These are phyloP conservation scores for Urosaurus nigricauda DNA, from an alignment of 2,797 vertebrate species.

Conservation along the genomic window DNA sequence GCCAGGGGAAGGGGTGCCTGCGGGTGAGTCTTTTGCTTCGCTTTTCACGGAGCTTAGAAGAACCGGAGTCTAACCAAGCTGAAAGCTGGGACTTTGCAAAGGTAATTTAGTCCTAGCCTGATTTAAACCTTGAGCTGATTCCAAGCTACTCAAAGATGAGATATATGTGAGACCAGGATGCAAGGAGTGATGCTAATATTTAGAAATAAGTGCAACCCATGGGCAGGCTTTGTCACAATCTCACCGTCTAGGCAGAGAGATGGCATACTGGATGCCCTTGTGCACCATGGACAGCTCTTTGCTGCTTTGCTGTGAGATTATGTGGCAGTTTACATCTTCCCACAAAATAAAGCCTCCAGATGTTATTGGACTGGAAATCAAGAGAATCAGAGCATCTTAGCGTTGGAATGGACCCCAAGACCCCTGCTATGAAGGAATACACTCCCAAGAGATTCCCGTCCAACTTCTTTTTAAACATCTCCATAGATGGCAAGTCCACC, in stretches of 20 bases:
- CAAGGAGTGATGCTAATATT: not conserved
- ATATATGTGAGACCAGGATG: not conserved
- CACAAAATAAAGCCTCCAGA: too few species aligned
- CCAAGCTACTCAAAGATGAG: not conserved
- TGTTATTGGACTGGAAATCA: too few species aligned
- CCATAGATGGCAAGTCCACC: too few species aligned
- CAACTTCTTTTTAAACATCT: too few species aligned
- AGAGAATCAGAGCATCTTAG: too few species aligned
- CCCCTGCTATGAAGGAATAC: too few species aligned
- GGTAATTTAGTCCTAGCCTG: not conserved
- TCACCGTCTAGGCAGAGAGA: not conserved
- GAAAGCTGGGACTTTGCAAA: not conserved
- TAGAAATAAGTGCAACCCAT: too few species aligned
- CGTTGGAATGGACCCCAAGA: too few species aligned
- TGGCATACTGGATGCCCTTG: not conserved
- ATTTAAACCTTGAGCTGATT: not conserved
- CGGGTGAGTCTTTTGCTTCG: not conserved
- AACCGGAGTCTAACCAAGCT: not conserved
- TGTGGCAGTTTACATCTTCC: too few species aligned
- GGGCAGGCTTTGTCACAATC: not conserved
- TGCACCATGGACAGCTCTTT: constrained; percentile 14
- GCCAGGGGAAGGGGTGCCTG: not conserved
- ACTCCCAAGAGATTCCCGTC: too few species aligned
- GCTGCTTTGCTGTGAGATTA: not conserved
- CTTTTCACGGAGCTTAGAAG: too few species aligned